Conservation (phyloP, 2,113 vertebrate genomes). For the Phodopus roborovskii region DNA sequence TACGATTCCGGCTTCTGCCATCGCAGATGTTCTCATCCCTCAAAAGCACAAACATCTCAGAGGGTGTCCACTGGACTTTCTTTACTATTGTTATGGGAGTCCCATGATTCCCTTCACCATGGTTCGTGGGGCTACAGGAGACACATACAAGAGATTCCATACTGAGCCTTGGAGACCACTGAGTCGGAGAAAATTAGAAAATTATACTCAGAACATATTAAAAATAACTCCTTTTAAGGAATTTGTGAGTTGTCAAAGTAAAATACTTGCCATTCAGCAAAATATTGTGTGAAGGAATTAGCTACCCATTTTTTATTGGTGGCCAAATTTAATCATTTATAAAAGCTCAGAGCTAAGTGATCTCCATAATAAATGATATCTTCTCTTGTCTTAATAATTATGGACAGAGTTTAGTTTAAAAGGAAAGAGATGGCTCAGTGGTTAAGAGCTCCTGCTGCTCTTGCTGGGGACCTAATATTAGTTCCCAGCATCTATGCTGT, state of each 20-base stretch:
- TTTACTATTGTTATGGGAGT: background rate
- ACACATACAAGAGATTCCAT: background rate
- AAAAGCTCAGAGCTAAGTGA: slow-evolving; percentile 5
- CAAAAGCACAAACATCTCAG: slow-evolving; percentile 3
- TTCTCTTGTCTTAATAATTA: background rate
- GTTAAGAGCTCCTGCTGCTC: background rate
- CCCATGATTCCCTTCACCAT: background rate
- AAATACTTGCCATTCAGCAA: background rate
- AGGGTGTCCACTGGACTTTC: background rate
- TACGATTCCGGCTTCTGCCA: background rate
- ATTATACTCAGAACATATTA: background rate
- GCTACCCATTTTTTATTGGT: background rate
- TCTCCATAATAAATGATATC: background rate
- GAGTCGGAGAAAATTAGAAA: background rate
- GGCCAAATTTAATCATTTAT: background rate
- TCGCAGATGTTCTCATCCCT: slow-evolving; percentile 38
- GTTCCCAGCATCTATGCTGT: background rate
- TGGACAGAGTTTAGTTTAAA: background rate
- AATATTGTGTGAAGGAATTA: background rate
- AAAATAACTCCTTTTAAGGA: background rate
- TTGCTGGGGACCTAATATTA: background rate
- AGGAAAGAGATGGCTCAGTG: background rate
- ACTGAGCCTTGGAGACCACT: background rate
- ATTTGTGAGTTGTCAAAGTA: background rate
- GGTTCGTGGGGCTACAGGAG: background rate